Percentiles rank a stretch among this genome's conserved stretches.
Conservation (phyloP, 2,797 vertebrate species). For the Ispidina picta region DNA sequence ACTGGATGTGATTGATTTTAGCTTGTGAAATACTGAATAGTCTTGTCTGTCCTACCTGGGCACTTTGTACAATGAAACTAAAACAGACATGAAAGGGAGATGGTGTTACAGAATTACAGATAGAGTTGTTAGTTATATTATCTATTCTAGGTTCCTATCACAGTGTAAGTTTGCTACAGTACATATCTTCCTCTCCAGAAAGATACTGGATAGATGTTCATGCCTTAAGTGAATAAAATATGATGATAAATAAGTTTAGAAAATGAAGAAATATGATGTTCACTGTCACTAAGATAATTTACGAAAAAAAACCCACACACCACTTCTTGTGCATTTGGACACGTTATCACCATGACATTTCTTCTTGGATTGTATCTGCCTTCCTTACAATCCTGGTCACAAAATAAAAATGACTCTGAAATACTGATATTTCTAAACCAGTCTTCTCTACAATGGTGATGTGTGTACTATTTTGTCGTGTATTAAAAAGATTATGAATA, state of each 20-base stretch:
- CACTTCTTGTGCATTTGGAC: not conserved
- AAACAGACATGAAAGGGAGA: not conserved
- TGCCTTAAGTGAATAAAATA: conserved; percentile 20
- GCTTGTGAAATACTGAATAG: conserved; percentile 2
- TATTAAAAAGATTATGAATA: not conserved
- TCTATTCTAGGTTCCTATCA: not conserved
- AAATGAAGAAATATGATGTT: not conserved
- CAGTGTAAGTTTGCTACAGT: not conserved
- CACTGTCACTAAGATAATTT: not conserved
- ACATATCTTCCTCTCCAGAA: not conserved
- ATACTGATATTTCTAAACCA: not conserved
- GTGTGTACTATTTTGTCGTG: not conserved
- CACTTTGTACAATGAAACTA: not conserved
- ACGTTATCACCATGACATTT: not conserved
- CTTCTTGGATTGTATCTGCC: not conserved
- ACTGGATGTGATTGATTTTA: conserved; percentile 6
- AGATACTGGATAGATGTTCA: not conserved
- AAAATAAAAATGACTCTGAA: not conserved
- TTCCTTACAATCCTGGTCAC: not conserved
- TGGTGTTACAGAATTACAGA: not conserved
- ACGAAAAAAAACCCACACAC: not conserved
- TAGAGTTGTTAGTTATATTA: not conserved
- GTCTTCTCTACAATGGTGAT: not conserved
- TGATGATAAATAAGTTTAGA: not conserved
- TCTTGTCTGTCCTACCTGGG: conserved; percentile 2